Conservation (phyloP, 2,113 vertebrate genomes). For the Gymnocephalus cernua region DNA sequence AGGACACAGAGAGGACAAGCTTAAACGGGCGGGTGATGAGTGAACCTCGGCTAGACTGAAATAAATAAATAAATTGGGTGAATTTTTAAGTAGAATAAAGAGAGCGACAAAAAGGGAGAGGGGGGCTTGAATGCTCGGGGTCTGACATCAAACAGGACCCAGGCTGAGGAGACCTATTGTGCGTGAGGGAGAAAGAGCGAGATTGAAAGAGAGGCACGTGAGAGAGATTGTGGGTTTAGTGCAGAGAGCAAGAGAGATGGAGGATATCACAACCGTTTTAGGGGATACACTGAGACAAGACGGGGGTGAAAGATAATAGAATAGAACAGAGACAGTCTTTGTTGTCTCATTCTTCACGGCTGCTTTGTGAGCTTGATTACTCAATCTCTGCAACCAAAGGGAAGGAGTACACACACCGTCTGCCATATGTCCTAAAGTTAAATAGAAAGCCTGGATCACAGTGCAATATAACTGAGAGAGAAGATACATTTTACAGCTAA, state of each 20-base stretch:
- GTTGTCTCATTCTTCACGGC: conserved; percentile 46
- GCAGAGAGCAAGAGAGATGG: conserved; percentile 29
- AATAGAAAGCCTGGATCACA: conserved; percentile 53
- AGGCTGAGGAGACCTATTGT: conserved; percentile 38
- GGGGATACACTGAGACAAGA: conserved; percentile 40
- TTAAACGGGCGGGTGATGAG: conserved; percentile 60
- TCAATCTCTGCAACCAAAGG: conserved; percentile 38
- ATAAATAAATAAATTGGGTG: conserved; percentile 47
- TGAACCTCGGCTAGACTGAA: conserved; percentile 41
- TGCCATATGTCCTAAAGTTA: conserved; percentile 57
- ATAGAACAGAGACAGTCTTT: conserved; percentile 43
- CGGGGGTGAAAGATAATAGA: conserved; percentile 51
- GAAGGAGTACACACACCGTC: conserved; percentile 32
- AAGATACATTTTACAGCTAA: conserved; percentile 54
- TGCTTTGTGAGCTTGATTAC: conserved; percentile 52
- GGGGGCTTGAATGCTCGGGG: neutral
- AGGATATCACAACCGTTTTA: conserved; percentile 47
- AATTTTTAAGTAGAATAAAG: conserved; percentile 44
- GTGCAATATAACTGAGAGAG: conserved; percentile 40
- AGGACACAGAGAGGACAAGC: conserved; percentile 66
- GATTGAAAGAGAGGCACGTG: conserved; percentile 34
- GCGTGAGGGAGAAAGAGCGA: conserved; percentile 18
- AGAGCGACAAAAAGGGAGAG: conserved; percentile 20
- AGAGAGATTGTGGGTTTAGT: conserved; percentile 29
- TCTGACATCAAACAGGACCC: conserved; percentile 59